Evolutionary conservation across 64 coral and sea anemone species (phyloP).

Genomic region (Actinia equina): DNA sequence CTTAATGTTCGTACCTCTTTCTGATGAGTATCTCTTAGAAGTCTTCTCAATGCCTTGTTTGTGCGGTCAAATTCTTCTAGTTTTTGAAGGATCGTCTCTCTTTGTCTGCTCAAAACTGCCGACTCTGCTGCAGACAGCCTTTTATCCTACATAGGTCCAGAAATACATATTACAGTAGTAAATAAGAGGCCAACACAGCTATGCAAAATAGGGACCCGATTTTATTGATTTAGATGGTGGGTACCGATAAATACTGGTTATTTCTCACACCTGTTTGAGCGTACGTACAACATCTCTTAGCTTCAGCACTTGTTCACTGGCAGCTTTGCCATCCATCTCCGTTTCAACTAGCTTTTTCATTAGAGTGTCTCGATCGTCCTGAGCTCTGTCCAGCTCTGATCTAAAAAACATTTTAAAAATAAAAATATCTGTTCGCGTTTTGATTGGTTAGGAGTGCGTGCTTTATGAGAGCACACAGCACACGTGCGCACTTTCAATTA

Average conservation of each 20-base stretch:
- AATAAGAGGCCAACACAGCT: too few relatives aligned
- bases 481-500: too few relatives aligned
- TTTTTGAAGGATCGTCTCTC: constrained; percentile 69
- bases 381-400: constrained; percentile 48
- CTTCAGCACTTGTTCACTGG: constrained; percentile 56
- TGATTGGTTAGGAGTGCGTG: too few relatives aligned
- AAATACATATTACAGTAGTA: background rate
- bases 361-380: constrained; percentile 41
- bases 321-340: constrained; percentile 84
- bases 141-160: constrained; percentile 49
- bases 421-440: too few relatives aligned
- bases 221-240: too few relatives aligned
- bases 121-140: constrained; percentile 72
- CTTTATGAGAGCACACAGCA: too few relatives aligned
- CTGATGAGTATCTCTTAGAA: constrained; percentile 57
- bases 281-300: constrained; percentile 61
- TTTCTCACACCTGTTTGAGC: constrained; percentile 63
- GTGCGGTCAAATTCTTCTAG: constrained; percentile 75
- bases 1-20: constrained; percentile 58
- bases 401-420: too few relatives aligned
- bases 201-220: too few relatives aligned
- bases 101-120: constrained; percentile 52
- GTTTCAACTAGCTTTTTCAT: constrained; percentile 82
- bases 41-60: constrained; percentile 64
- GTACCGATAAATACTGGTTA: too few relatives aligned